Evolutionary conservation across 2,797 vertebrate genomes (phyloP).

Genomic region (Cygnus olor): DNA sequence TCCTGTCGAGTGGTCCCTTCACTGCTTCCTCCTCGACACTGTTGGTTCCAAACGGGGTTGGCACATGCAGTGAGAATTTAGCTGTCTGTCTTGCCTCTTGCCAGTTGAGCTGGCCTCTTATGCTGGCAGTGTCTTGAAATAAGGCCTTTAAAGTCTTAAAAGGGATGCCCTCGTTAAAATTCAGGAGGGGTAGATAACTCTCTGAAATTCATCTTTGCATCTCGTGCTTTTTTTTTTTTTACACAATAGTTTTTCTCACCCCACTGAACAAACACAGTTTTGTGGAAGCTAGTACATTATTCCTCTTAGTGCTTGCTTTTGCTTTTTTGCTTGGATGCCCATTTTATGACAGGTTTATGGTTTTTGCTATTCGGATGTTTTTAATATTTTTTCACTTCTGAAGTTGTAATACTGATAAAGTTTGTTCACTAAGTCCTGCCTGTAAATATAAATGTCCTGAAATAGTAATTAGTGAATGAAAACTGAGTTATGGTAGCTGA

Average conservation of each 20-base stretch:
- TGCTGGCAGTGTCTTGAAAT: conserved; percentile 71
- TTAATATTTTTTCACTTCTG: conserved; percentile 17
- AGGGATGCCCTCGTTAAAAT: conserved; percentile 65
- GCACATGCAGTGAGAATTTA: not conserved
- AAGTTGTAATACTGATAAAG: not conserved
- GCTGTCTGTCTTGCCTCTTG: conserved; percentile 43
- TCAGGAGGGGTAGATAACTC: conserved; percentile 66
- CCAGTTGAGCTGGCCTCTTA: conserved; percentile 71
- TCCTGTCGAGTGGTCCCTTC: not conserved
- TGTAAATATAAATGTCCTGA: not conserved
- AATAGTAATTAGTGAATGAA: conserved; percentile 9
- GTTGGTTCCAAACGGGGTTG: not conserved
- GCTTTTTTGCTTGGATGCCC: conserved; percentile 17
- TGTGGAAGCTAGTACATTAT: conserved; percentile 44
- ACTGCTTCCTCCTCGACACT: not conserved
- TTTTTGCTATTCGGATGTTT: conserved; percentile 12
- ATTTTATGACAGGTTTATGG: conserved; percentile 36
- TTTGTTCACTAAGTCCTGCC: conserved; percentile 10
- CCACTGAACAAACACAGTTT: conserved; percentile 35
- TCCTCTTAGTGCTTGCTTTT: conserved; percentile 27
- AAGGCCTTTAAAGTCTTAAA: conserved; percentile 58
- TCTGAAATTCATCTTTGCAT: conserved; percentile 62
- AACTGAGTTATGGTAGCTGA: not conserved
- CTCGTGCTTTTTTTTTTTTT: not conserved
- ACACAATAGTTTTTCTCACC: not conserved